Base-by-base conservation (phyloP, 2,888 invertebrate genomes). In the Troilus luridus region DNA sequence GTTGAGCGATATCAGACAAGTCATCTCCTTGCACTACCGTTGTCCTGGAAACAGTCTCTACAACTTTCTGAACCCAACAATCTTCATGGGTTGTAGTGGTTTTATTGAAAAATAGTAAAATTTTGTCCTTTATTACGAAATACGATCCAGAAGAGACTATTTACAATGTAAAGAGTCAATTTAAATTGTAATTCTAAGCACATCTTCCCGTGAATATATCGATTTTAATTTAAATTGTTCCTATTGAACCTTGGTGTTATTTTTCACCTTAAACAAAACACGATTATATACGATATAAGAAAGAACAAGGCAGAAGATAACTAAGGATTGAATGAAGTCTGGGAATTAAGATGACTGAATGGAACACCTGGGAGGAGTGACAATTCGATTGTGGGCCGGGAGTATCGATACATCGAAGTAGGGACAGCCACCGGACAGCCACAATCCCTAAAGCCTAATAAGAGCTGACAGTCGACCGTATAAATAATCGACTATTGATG, bases 401-500 rank as follows among this genome's bases (percentile, higher is more conserved):
- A 19, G 72, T 7, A 17, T 60, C 60, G 60, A 60, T 67, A 67
- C 17, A 77, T 81, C 81, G 81, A 56, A 58, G 17, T 11, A 21
- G 56, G n/a, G 85, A 85, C 85, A 85, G 85, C 85, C 85, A 85
- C 85, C n/a, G 85, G 85, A 85, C 85, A 85, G 85, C 6, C 85
- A 56, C 85, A 56, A 85, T 56, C 85, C 85, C 56, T 58, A 85
- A 85, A 56, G 56, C 89, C 89, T 89, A 89, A 89, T 89, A 89
- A 89, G 89, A 89, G 62, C 89, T 89, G 89, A 89, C 89, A 89
- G 62, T 89, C 67, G 9, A 11, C 64, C 14, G 54, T 62, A 89
- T 89, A 89, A 89, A 89, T 89, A 89, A 89, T 89, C 89, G 89
- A 62, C 89, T 89, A 89, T 89, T 89, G 89, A 89, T 89, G 89